Base-by-base conservation (phyloP, 2,888 invertebrate species). In the Trachelus iudaicus region DNA sequence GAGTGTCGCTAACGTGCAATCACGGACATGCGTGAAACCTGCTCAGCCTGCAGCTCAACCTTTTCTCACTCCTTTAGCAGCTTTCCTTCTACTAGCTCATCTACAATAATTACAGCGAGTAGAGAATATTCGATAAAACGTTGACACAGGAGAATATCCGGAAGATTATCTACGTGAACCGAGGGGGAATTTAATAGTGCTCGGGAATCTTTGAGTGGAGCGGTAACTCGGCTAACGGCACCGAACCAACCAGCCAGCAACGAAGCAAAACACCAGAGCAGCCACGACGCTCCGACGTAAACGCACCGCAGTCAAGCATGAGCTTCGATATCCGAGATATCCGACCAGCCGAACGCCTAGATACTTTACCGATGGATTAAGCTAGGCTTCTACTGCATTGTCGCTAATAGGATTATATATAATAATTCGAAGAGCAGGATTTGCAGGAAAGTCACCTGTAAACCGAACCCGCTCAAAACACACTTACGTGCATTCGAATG, bases 401-500 rank as follows among this genome's bases (percentile, higher is more conserved):
- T 68, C 34, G 56, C 56, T 79, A 78, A 81, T 79, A 76, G 79
- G 81, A 79, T 82, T 81, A 79, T 76, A 73, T 76, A 77, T 79
- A 69, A 78, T 78, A 69, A 81, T 81, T 78, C 77, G 40, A 33
- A 56, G 75, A 37, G 69, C 77, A 75, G 74, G 74, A 77, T 77
- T 77, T 69, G 37, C 35, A 69, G 15, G 1, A 40, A 40, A 40
- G 40, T 40, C 40, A 40, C 40, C 40, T 40, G 15, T 15, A 0
- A 40, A 15, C 15, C 40, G 40, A 15, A 40, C 15, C 15, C 11
- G 9, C 30, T 30, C 69, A 15, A 30, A 33, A 30, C 11, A 30
- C 69, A 30, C 31, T 15, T 69, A 69, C 69, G 40, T 1, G 15
- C 6, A 15, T 40, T 6, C 40, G 40, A 15, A 15, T 40, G 40